phyloP scores from a whole-genome alignment of 2,113 vertebrate species.

The Crotalus helleri region DNA sequence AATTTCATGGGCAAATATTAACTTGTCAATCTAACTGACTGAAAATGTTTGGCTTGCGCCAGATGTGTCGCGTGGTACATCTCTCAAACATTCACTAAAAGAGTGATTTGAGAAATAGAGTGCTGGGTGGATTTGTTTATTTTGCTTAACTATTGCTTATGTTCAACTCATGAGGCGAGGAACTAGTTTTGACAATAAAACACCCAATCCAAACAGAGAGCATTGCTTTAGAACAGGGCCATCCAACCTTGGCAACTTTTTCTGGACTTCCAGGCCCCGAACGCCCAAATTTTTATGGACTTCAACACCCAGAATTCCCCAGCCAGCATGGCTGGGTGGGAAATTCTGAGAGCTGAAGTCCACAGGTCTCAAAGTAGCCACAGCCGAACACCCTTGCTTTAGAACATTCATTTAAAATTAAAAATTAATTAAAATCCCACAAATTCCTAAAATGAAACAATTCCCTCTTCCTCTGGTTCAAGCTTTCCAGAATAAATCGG shows the following conservation, averaged over 20 bases:
- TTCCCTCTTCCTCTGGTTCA: not conserved
- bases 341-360: not conserved
- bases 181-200: constrained; percentile 34
- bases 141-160: constrained; percentile 36
- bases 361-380: not conserved
- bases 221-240: constrained; percentile 5
- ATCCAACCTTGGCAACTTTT: not conserved
- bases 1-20: constrained; percentile 75
- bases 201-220: not conserved
- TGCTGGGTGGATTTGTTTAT: constrained; percentile 62
- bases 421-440: not conserved
- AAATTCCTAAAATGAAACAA: not conserved
- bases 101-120: constrained; percentile 78
- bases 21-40: constrained; percentile 67
- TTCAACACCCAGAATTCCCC: not conserved
- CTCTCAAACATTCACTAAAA: constrained; percentile 77
- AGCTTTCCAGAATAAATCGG: not conserved
- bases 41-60: constrained; percentile 81
- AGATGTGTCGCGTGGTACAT: constrained; percentile 68
- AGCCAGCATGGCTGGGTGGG: not conserved
- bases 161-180: constrained; percentile 26
- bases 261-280: not conserved
- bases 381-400: not conserved
- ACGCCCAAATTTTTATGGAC: not conserved
- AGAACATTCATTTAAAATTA: not conserved